Conservation (phyloP, 2,113 vertebrate species). For the Globicephala melas region DNA sequence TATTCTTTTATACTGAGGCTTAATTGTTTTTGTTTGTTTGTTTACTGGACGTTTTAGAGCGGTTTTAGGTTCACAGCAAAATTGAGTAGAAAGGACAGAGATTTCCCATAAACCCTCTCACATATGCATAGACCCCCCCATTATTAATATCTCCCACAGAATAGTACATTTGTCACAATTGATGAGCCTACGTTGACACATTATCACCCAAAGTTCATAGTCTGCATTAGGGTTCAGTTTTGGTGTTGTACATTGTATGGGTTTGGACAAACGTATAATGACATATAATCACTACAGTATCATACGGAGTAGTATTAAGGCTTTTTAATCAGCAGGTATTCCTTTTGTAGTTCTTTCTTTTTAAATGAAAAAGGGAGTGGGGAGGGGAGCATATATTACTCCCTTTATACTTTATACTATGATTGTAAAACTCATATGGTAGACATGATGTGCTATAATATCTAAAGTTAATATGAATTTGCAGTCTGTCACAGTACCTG, state of each 20-base stretch:
- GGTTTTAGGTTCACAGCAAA: not conserved
- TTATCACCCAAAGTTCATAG: not conserved
- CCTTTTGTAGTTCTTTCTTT: slow-evolving; percentile 7
- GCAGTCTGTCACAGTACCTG: not conserved
- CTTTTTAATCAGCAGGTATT: not conserved
- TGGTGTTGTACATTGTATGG: not conserved
- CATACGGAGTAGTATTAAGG: not conserved
- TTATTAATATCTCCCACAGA: not conserved
- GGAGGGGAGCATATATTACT: not conserved
- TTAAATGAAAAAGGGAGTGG: not conserved
- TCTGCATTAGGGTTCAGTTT: not conserved
- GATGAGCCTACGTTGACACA: not conserved
- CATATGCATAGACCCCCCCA: not conserved
- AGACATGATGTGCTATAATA: not conserved
- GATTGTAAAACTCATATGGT: not conserved
- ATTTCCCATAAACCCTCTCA: not conserved
- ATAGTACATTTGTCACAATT: not conserved
- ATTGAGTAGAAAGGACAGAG: not conserved
- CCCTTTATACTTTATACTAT: not conserved
- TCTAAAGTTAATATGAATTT: slow-evolving; percentile 18
- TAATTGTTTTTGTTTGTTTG: not conserved
- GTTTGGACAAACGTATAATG: not conserved
- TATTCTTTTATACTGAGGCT: slow-evolving; percentile 1
- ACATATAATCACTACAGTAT: not conserved
- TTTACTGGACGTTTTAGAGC: not conserved